phyloP scores from a whole-genome alignment of 2,888 invertebrate genomes.

The Synanthedon andrenaeformis region DNA sequence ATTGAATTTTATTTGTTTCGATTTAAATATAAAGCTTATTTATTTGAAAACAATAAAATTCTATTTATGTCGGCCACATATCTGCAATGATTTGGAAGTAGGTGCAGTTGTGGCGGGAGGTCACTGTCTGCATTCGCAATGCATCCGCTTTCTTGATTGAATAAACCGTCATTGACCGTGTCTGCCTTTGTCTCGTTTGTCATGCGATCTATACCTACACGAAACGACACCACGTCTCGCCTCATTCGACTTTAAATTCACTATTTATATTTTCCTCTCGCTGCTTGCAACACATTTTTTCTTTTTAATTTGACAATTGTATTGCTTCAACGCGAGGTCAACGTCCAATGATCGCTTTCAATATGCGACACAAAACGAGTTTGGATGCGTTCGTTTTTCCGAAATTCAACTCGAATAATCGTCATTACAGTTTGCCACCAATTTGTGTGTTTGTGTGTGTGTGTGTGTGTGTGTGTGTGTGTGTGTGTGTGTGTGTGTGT shows the following conservation, averaged over 20 bases:
- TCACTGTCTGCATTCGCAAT: constrained; percentile 11
- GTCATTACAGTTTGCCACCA: too few species aligned
- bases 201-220: neutral
- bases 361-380: constrained; percentile 6
- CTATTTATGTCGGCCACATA: too few species aligned
- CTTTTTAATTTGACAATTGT: constrained; percentile 13
- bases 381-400: constrained; percentile 7
- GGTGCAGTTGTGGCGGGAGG: constrained; percentile 4
- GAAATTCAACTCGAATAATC: neutral
- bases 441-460: too few species aligned
- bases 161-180: constrained; percentile 29
- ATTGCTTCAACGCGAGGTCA: constrained; percentile 13
- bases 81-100: neutral
- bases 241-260: neutral
- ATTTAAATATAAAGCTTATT: too few species aligned
- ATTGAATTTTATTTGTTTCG: too few species aligned
- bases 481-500: too few species aligned
- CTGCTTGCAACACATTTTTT: constrained; percentile 7
- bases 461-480: too few species aligned
- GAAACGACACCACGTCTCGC: neutral
- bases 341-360: constrained; percentile 12
- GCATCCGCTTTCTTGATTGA: constrained; percentile 49
- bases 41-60: too few species aligned
- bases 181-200: constrained; percentile 6
- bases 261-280: constrained; percentile 3